Conservation (phyloP, 2,113 vertebrate genomes). For the Oryzias melastigma region DNA sequence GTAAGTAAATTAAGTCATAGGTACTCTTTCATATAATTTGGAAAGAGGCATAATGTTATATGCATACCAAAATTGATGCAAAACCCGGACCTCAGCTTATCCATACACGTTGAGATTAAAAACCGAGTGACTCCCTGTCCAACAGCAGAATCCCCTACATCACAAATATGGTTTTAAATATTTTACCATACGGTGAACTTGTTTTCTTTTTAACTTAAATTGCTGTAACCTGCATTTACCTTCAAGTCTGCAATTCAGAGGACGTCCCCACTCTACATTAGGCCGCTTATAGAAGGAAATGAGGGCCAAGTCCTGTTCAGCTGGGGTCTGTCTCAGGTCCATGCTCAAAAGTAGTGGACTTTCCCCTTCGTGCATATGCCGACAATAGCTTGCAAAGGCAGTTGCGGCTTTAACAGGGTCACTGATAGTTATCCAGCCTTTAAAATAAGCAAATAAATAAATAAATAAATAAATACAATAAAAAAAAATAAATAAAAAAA, state of each 20-base stretch:
- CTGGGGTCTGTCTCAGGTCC: slow-evolving; percentile 14
- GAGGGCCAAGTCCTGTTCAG: not conserved
- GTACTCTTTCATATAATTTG: too few species aligned
- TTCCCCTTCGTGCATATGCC: not conserved
- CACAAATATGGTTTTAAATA: slow-evolving; percentile 4
- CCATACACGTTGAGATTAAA: slow-evolving; percentile 8
- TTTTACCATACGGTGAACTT: too few species aligned
- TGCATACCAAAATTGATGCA: slow-evolving; percentile 13
- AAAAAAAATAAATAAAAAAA: too few species aligned
- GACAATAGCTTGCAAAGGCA: not conserved
- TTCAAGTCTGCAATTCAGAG: slow-evolving; percentile 14
- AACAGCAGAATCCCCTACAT: slow-evolving; percentile 14
- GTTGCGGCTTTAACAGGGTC: slow-evolving; percentile 6
- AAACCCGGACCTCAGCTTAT: slow-evolving; percentile 1
- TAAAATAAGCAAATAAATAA: not conserved
- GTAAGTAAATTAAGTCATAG: too few species aligned
- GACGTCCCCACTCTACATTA: slow-evolving; percentile 28
- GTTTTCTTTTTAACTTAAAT: not conserved
- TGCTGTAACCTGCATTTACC: not conserved
- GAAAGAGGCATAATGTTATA: too few species aligned
- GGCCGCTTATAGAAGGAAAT: slow-evolving; percentile 10
- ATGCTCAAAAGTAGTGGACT: slow-evolving; percentile 26
- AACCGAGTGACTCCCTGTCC: slow-evolving; percentile 6
- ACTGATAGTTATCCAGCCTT: slow-evolving; percentile 7
- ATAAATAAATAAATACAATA: too few species aligned